A percentile compares a stretch with the other conserved stretches of the same genome.
phyloP scores from a whole-genome alignment of 2,797 vertebrate species.

The Acrocephalus scirpaceus region DNA sequence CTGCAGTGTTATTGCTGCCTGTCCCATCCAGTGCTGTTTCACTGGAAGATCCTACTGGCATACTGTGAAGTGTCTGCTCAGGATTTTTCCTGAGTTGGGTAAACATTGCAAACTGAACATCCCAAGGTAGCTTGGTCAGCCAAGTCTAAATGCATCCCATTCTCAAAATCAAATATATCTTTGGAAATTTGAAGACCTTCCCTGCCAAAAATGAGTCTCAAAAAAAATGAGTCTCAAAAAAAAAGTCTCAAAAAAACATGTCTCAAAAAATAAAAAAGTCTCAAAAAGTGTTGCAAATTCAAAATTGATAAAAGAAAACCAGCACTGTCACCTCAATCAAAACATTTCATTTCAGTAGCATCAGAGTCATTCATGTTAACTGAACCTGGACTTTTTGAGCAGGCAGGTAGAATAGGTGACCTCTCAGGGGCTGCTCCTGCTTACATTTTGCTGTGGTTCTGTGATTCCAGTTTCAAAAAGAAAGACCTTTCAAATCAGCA shows the following conservation, averaged over 20 bases:
- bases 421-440: background rate
- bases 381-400: background rate
- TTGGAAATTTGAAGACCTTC: background rate
- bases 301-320: background rate
- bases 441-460: background rate
- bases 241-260: accelerated
- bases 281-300: background rate
- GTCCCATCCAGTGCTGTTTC: background rate
- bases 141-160: background rate
- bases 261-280: background rate
- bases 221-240: background rate
- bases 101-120: background rate
- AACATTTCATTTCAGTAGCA: background rate
- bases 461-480: conserved; percentile 23
- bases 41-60: background rate
- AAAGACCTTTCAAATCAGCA: conserved; percentile 18
- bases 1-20: background rate
- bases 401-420: background rate
- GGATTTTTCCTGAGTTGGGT: background rate
- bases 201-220: background rate
- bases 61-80: background rate
- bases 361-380: background rate
- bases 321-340: background rate
- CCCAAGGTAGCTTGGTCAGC: background rate
- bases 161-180: background rate